Conservation (phyloP, 2,113 vertebrate genomes). For the Athene noctua region DNA sequence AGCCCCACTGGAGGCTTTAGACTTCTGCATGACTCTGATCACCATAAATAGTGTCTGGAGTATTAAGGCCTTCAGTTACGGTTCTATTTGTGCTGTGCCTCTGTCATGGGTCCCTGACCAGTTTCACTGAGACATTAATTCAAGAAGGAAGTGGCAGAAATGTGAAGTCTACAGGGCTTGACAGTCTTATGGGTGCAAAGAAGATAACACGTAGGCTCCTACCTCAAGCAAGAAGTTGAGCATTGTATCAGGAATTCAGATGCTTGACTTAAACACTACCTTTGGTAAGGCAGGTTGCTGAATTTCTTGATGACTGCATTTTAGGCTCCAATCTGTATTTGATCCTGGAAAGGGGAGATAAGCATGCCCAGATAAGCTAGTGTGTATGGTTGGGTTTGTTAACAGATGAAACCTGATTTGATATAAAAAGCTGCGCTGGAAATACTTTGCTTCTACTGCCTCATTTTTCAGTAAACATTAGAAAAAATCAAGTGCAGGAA, state of each 20-base stretch:
- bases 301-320: neutral
- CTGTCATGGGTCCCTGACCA: neutral
- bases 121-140: neutral
- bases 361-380: neutral
- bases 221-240: neutral
- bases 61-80: fast-evolving
- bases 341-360: neutral
- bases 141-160: neutral
- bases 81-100: neutral
- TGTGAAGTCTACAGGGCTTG: fast-evolving
- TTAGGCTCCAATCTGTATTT: neutral
- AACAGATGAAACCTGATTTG: neutral
- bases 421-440: neutral
- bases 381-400: neutral
- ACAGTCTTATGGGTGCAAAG: neutral
- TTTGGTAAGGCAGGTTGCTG: neutral
- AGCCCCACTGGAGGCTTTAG: neutral
- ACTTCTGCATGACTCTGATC: neutral
- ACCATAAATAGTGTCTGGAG: neutral
- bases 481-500: neutral
- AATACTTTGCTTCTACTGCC: neutral
- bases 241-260: neutral
- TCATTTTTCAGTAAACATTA: neutral
- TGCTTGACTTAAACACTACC: neutral
- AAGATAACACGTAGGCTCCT: neutral